Base-by-base conservation (phyloP, 1,140 invertebrate genomes). In the Caenorhabditis remanei region DNA sequence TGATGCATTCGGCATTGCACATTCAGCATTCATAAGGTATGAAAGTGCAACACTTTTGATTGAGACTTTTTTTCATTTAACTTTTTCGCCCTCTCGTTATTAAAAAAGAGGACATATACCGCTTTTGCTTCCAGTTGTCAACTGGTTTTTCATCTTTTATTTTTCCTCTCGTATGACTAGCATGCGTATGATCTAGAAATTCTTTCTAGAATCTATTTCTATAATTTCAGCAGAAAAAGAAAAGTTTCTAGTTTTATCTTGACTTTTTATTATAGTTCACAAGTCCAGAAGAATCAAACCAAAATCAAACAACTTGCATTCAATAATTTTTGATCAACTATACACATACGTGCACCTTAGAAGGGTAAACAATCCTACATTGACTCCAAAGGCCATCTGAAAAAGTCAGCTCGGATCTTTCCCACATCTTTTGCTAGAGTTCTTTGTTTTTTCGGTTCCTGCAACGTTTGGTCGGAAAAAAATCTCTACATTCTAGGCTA, bases 1-100 rank as follows among this genome's bases (percentile, higher is more conserved):
- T 46, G 65, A 46, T 79, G 71, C n/a, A 11, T 16, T 46, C 19
- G 11, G 6, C 41, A 46, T 19, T 50, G 9, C 19, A 79, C 71
- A 50, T 50, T 50, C 46, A 24, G 8, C 46, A 50, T 79, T 79
- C 71, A 50, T 79, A 50, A 32, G 32, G 43, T 50, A 50, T 50
- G 71, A 71, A 48, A 79, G 46, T 79, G 46, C 71, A 50, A 79
- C 71, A 50, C 21, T 50, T 79, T 79, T 79, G 71, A 79, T 79
- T 50, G 71, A 53, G 71, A 50, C 53, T 50, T 79, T 50, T 71
- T 14, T n/a, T 79, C 11, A 46, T 41, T 9, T 46, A 79, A 13
- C 21, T 50, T 13, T 13, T 24, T 21, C 2, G 32, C 43, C 11
- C 71, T 79, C 7, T 50, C 19, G 11, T n/a, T 46, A 14, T 46